Base-by-base conservation (phyloP, 2,113 vertebrate species). In the Saccopteryx leptura region DNA sequence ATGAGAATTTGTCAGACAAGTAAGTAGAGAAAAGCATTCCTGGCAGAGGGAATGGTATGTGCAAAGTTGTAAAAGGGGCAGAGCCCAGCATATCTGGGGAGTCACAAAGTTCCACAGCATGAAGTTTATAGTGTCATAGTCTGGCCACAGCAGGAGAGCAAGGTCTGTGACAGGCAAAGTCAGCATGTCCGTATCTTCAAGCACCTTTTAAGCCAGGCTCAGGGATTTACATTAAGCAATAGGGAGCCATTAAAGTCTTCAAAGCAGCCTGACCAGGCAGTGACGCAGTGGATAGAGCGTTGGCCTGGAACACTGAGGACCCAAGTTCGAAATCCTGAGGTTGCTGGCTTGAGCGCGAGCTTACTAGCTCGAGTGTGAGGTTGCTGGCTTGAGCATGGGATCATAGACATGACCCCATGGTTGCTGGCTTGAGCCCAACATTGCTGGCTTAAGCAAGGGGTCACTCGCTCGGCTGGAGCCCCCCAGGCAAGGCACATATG, bases 71-170 rank as follows among this genome's bases (percentile, higher is more conserved):
- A 48, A 46, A 76, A 83, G n/a, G 8, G 13, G 26, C 48, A 54
- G 79, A 66, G 65, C 17, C n/a, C 75, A 39, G 28, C 39, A 23
- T 28, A 31, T 90, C 46, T 58, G 2, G 9, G 28, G 23, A 12
- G 8, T 66, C 21, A n/a, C 90, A 63, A 71, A 61, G 28, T 50
- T 17, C 33, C 2, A 12, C 2, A 50, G 19, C 15, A 10, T n/a
- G 56, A 68, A 60, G 33, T 39, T 12, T 7, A 18, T 48, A 52
- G 19, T 7, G 21, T 46, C 19, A 39, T 11, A 65, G 46, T 50
- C 48, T 76, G 69, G 9, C 46, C 8, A 0, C 9, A 50, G 1
- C 4, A 0, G 2, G 26, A 68, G 17, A 58, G 74, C 10, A 10
- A n/a, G 17, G 13, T 4, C 8, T 6, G 4, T 31, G 4, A 31